phyloP scores from a whole-genome alignment of 2,113 vertebrate genomes.

The Campylomormyrus tamandua region DNA sequence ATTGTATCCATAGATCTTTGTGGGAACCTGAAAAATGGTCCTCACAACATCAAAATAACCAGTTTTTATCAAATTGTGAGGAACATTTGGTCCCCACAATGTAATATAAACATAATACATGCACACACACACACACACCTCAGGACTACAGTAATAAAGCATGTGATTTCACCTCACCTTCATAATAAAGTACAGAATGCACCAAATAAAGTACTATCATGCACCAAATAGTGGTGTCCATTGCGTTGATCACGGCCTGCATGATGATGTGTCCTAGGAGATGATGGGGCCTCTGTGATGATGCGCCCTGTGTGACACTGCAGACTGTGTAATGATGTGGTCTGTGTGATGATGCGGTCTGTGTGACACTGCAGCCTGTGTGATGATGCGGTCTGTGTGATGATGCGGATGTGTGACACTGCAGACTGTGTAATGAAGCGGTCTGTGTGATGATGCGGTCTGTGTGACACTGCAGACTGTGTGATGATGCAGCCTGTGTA shows the following conservation, averaged over 20 bases:
- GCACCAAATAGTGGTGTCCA: conserved; percentile 53
- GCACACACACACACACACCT: conserved; percentile 37
- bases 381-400: conserved; percentile 24
- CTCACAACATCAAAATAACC: no score
- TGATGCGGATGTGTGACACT: background rate
- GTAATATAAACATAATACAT: no score
- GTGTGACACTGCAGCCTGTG: conserved; percentile 29
- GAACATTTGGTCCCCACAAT: no score
- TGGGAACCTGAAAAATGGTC: no score
- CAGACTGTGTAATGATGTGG: background rate
- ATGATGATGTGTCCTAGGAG: conserved; percentile 42
- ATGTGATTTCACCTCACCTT: conserved; percentile 49
- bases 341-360: conserved; percentile 49
- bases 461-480: background rate
- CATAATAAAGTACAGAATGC: conserved; percentile 52
- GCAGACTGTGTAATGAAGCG: conserved; percentile 47
- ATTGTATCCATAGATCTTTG: no score
- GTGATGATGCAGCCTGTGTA: conserved; percentile 54
- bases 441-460: conserved; percentile 54
- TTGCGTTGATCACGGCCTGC: conserved; percentile 54
- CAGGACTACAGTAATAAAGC: conserved; percentile 58
- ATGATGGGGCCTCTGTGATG: background rate
- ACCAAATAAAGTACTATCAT: conserved; percentile 15
- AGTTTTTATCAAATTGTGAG: no score
- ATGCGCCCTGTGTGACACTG: background rate